Evolutionary conservation across 1,140 invertebrate genomes (phyloP).

Genomic region (Latrodectus geometricus): DNA sequence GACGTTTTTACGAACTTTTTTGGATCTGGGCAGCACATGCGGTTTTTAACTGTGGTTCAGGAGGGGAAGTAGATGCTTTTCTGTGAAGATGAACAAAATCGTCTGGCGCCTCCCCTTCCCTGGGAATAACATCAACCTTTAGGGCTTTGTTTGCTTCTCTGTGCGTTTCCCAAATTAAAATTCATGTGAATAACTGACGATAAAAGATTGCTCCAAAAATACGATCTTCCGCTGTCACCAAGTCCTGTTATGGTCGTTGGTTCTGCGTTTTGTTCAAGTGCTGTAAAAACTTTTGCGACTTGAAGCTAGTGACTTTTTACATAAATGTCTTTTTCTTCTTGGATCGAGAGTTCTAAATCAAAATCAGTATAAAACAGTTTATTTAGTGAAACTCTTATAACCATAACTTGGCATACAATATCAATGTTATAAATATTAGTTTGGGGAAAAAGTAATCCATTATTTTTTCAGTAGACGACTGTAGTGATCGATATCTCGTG

Average conservation of each 20-base stretch:
- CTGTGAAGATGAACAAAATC: not conserved
- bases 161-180: not conserved
- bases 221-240: not conserved
- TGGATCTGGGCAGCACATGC: not conserved
- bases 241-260: not conserved
- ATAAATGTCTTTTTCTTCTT: too few species aligned
- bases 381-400: too few species aligned
- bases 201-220: not conserved
- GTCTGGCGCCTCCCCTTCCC: not conserved
- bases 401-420: too few species aligned
- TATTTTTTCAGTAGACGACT: too few species aligned
- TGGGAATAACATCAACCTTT: not conserved
- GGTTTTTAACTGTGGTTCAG: not conserved
- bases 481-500: too few species aligned
- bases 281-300: too few species aligned
- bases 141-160: not conserved
- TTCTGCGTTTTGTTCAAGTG: not conserved
- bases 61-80: not conserved
- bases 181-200: not conserved
- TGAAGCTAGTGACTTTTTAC: too few species aligned
- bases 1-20: slow-evolving; percentile 31
- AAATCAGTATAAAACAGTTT: too few species aligned
- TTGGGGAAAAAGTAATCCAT: too few species aligned
- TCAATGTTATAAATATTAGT: too few species aligned
- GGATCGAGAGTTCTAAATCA: too few species aligned